These are phyloP conservation scores for Harpagoxenus sublaevis DNA, from an alignment of 2,888 invertebrate species.

Conservation along the genomic window DNA sequence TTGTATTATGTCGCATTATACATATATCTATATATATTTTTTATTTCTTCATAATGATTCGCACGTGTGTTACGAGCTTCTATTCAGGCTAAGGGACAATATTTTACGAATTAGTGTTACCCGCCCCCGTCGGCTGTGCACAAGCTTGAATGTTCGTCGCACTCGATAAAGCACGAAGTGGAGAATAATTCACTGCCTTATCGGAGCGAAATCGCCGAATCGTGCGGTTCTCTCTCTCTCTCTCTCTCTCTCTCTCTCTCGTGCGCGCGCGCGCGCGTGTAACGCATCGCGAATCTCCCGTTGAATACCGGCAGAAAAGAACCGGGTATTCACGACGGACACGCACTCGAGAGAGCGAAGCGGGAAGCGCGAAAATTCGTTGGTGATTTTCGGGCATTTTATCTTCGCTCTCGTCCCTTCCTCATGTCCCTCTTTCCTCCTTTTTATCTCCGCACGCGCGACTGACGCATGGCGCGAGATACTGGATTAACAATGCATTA, in stretches of 20 bases:
- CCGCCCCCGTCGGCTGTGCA: constrained; percentile 19
- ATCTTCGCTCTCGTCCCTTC: constrained; percentile 62
- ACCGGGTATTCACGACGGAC: constrained; percentile 32
- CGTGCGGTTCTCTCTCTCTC: constrained; percentile 4
- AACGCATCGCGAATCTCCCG: constrained; percentile 58
- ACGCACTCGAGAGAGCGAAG: constrained; percentile 49
- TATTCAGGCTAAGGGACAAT: constrained; percentile 16
- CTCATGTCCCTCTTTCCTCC: constrained; percentile 33
- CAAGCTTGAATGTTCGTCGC: constrained; percentile 46
- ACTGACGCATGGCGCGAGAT: constrained; percentile 68
- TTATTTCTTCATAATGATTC: neutral
- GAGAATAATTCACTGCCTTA: constrained; percentile 64
- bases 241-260: constrained; percentile 6
- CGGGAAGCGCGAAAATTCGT: constrained; percentile 67
- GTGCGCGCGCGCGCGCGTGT: constrained; percentile 28
- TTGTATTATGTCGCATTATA: neutral
- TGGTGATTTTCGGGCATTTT: constrained; percentile 74
- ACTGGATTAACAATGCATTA: constrained; percentile 83
- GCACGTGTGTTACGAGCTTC: constrained; percentile 4
- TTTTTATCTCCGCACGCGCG: constrained; percentile 55
- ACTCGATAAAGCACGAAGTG: constrained; percentile 62
- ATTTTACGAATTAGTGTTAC: constrained; percentile 55
- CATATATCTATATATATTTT: neutral
- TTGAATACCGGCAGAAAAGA: constrained; percentile 28
- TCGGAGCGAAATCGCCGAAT: constrained; percentile 53